Conservation (phyloP, 2,113 vertebrate genomes). For the Jaculus jaculus region DNA sequence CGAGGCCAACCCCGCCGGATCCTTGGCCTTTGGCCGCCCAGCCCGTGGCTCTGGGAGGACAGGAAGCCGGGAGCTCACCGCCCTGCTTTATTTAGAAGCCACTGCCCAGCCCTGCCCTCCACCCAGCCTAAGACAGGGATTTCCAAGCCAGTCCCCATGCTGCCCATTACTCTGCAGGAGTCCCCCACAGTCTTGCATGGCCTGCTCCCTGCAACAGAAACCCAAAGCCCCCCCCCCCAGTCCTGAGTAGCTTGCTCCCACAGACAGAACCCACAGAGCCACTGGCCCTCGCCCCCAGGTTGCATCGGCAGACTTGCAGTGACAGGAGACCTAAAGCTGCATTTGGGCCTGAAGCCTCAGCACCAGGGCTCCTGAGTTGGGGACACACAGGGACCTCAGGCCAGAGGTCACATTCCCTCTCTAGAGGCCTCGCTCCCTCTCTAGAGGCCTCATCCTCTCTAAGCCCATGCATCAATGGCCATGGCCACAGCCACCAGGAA, state of each 20-base stretch:
- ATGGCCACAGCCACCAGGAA: too few relatives aligned
- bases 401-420: neutral
- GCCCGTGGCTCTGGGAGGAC: neutral
- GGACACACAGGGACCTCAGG: rapidly evolving
- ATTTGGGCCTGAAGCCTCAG: too few relatives aligned
- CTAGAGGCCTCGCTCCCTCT: too few relatives aligned
- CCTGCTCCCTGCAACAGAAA: neutral
- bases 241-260: rapidly evolving
- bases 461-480: too few relatives aligned
- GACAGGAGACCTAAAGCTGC: too few relatives aligned
- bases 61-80: conserved; percentile 56
- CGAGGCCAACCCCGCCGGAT: neutral
- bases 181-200: neutral
- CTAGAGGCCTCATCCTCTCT: too few relatives aligned
- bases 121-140: neutral
- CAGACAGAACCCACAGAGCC: neutral
- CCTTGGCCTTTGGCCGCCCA: neutral
- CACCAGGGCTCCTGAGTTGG: too few relatives aligned
- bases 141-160: neutral
- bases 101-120: neutral
- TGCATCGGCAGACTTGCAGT: too few relatives aligned
- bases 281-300: too few relatives aligned
- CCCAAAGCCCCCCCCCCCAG: too few relatives aligned
- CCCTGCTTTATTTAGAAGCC: conserved; percentile 66
- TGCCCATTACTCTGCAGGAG: too few relatives aligned